phyloP scores from a whole-genome alignment of 2,113 vertebrate genomes.

The Pseudopodoces humilis region DNA sequence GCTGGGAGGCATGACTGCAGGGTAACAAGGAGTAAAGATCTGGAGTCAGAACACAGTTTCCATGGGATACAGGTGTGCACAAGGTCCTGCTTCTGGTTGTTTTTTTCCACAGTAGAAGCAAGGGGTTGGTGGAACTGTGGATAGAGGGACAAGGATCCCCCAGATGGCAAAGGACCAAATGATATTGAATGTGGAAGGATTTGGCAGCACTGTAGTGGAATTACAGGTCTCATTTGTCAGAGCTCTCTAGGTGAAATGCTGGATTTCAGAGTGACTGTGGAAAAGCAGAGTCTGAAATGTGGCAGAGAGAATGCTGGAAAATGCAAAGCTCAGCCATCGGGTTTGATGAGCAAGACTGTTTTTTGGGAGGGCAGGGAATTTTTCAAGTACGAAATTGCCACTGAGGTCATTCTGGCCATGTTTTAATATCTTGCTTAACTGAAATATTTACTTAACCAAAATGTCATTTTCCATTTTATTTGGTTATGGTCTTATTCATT shows the following conservation, averaged over 20 bases:
- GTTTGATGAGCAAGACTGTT: background rate
- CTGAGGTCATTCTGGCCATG: background rate
- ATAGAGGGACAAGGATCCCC: background rate
- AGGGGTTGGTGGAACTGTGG: background rate
- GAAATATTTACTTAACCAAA: background rate
- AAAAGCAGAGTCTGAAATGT: background rate
- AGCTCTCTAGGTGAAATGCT: background rate
- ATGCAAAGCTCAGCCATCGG: background rate
- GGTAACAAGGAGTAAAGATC: background rate
- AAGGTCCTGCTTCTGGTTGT: background rate
- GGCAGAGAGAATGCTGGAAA: background rate
- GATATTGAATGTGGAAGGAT: background rate
- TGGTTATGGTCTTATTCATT: background rate
- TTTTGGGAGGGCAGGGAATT: background rate
- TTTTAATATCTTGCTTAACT: background rate
- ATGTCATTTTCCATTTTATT: background rate
- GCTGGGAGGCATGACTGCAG: rapidly evolving
- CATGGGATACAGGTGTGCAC: background rate
- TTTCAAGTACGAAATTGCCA: background rate
- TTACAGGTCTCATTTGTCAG: background rate
- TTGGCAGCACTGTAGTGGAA: background rate
- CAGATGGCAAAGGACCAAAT: background rate
- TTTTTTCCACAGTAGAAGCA: background rate
- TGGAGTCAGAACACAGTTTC: background rate
- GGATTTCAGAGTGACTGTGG: background rate